Evolutionary conservation across 2,888 invertebrate genomes (phyloP), one percentile per base, ranked within the genome.

Genomic region (Nebria brevicollis): DNA sequence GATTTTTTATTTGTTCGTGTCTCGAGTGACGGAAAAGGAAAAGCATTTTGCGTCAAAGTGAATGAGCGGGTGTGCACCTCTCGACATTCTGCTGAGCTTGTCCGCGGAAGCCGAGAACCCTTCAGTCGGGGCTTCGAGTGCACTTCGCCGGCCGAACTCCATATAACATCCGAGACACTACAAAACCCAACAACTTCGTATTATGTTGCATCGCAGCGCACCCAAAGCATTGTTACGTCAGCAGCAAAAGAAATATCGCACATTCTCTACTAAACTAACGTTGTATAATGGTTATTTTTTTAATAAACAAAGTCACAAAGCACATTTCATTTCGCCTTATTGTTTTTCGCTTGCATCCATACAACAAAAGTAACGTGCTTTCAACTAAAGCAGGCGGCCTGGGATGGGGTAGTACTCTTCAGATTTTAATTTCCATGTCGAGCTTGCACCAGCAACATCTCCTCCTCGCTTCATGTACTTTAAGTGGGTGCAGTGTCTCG

Each of bases 341-440:
- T 54, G 54, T 54, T 54, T 54, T 54, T 54, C 7, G 8, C 8
- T 54, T 54, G 54, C 4, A 54, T 54, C 54, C 13, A 54, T 54
- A 2, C 54, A 54, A 13, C 13, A 54, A 54, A 54, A 54, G 13
- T 7, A 54, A 7, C 54, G 54, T 54, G 54, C 11, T 13, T 11
- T 54, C 8, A 8, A 54, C 7, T 54, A 13, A 11, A 54, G 54
- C 3, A 3, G 7, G 54, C 4, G 4, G 4, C 4, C 4, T 54
- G 7, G 13, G 1, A 34, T 64, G 78, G 54, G 11, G 54, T 72
- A 34, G 65, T 81, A 82, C 84, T 83, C 84, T 84, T 82, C 83
- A 85, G 85, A 84, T 84, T 84, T 84, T 85, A 85, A 85, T 85
- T 85, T 85, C 84, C 83, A 85, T 84, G 84, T 83, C 84, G 83